phyloP scores from a whole-genome alignment of 2,888 invertebrate species.

The Eristalis tenax region DNA sequence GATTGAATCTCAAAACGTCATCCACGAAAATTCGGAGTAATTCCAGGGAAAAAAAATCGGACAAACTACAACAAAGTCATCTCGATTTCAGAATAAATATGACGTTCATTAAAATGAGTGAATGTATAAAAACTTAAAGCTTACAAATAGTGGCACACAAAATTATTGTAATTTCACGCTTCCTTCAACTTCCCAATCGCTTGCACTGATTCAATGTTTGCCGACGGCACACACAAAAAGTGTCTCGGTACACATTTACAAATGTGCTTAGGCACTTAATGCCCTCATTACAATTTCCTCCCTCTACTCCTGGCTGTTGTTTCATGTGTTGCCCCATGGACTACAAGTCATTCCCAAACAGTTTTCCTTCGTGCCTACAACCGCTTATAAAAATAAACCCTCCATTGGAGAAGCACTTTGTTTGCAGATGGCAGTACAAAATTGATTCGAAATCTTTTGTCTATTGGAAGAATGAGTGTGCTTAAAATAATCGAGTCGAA shows the following conservation, averaged over 20 bases:
- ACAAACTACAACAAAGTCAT: no score
- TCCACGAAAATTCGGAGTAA: no score
- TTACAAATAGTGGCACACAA: background rate
- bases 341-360: background rate
- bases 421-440: background rate
- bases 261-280: background rate
- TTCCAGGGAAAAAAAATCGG: no score
- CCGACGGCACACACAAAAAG: background rate
- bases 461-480: background rate
- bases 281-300: background rate
- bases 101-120: no score
- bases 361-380: background rate
- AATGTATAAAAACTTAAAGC: no score
- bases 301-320: conserved; percentile 3
- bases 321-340: background rate
- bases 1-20: no score
- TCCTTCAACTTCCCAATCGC: background rate
- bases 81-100: no score
- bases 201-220: background rate
- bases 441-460: background rate
- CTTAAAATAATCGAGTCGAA: background rate
- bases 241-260: conserved; percentile 23
- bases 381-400: background rate
- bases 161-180: background rate
- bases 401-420: background rate